These are phyloP conservation scores for Dicrurus megarhynchus DNA, from an alignment of 2,113 vertebrate species.

Conservation along the genomic window DNA sequence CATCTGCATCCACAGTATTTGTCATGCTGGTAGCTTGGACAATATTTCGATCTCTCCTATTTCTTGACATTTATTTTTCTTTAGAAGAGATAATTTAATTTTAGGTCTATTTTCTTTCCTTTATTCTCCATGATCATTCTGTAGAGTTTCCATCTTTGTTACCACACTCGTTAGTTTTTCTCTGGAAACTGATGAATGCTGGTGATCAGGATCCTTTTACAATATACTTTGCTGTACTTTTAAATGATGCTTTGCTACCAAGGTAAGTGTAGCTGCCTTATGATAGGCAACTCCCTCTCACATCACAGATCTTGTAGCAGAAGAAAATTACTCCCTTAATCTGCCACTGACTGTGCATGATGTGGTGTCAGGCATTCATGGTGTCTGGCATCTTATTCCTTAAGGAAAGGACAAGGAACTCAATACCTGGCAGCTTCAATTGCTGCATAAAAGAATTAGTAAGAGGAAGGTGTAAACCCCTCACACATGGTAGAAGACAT, in stretches of 20 bases:
- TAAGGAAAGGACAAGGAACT: not conserved
- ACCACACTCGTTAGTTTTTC: not conserved
- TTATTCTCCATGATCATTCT: not conserved
- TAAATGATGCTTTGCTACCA: not conserved
- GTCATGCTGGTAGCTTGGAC: not conserved
- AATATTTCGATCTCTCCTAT: not conserved
- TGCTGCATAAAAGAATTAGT: not conserved
- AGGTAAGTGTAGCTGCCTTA: not conserved
- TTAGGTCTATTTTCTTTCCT: not conserved
- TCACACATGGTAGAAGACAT: not conserved
- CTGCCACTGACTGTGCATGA: not conserved
- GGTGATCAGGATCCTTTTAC: not conserved
- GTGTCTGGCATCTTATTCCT: not conserved
- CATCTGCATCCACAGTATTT: not conserved
- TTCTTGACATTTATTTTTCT: not conserved
- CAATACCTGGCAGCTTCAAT: not conserved
- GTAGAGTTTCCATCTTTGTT: not conserved
- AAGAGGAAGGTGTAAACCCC: not conserved
- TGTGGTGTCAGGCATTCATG: rapidly evolving
- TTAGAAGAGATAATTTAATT: not conserved
- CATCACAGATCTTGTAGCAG: not conserved
- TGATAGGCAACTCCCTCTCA: not conserved
- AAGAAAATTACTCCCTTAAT: not conserved
- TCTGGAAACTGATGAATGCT: not conserved
- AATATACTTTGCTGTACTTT: not conserved